phyloP scores from a whole-genome alignment of 1,140 invertebrate genomes.

The Aphidius ervi region DNA sequence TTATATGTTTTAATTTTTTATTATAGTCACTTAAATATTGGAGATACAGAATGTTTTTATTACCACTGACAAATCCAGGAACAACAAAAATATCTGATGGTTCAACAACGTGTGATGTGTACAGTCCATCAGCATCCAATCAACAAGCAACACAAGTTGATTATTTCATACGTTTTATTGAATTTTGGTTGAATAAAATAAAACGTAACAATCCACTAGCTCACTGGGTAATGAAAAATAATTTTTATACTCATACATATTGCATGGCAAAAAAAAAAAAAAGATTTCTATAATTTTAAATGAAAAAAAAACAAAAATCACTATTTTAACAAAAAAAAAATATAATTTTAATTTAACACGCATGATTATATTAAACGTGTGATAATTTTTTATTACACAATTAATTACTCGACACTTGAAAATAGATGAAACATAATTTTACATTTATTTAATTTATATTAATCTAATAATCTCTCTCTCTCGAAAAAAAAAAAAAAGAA shows the following conservation, averaged over 20 bases:
- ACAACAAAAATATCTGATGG: slow-evolving; percentile 71
- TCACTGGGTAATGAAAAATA: slow-evolving; percentile 51
- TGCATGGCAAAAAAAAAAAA: neutral
- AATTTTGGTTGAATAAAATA: slow-evolving; percentile 86
- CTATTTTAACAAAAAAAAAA: too few species aligned
- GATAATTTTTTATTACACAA: too few species aligned
- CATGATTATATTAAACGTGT: too few species aligned
- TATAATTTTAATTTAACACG: too few species aligned
- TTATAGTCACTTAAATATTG: slow-evolving; percentile 84
- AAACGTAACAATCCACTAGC: slow-evolving; percentile 62
- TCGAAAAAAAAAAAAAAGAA: neutral
- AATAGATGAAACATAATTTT: too few species aligned
- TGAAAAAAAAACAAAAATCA: neutral
- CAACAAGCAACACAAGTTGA: slow-evolving; percentile 64
- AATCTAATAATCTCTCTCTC: neutral
- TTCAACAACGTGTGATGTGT: slow-evolving; percentile 75
- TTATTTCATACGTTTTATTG: slow-evolving; percentile 82
- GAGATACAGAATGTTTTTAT: slow-evolving; percentile 84
- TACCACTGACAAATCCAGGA: slow-evolving; percentile 71
- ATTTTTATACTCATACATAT: too few species aligned
- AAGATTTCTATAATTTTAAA: slow-evolving; percentile 12
- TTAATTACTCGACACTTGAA: too few species aligned
- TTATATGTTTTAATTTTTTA: neutral
- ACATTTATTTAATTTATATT: too few species aligned
- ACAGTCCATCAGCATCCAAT: slow-evolving; percentile 57